Evolutionary conservation across 2,797 vertebrate species (phyloP).

Genomic region (Falco concolor): DNA sequence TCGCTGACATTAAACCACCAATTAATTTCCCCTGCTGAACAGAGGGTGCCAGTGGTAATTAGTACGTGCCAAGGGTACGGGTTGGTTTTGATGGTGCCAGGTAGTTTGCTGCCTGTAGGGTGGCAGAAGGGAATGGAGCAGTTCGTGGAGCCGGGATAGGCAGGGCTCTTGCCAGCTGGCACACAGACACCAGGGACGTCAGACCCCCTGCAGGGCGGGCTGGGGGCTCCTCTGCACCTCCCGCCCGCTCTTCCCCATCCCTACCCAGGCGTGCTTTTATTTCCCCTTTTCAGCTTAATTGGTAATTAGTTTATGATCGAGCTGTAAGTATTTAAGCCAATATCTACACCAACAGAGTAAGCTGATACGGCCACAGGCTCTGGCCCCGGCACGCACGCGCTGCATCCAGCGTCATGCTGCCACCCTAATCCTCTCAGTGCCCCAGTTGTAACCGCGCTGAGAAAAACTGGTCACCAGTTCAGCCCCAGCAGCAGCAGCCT

Average conservation of each 20-base stretch:
- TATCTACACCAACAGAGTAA: neutral
- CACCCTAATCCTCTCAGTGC: neutral
- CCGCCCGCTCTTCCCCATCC: fast-evolving
- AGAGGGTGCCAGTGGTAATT: neutral
- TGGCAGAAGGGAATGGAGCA: neutral
- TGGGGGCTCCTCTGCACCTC: neutral
- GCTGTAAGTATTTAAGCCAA: conserved; percentile 51
- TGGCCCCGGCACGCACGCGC: neutral
- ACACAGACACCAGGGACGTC: fast-evolving
- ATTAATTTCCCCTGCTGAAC: neutral
- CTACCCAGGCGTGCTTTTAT: neutral
- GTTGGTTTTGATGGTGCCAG: neutral
- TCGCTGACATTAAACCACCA: neutral
- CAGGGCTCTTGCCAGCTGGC: neutral
- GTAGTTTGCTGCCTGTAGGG: neutral
- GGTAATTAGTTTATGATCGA: conserved; percentile 16
- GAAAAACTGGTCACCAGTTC: neutral
- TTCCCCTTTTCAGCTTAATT: conserved; percentile 24
- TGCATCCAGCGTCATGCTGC: neutral
- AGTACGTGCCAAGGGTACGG: fast-evolving
- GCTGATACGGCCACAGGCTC: neutral
- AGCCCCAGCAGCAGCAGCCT: neutral
- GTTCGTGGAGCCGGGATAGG: neutral
- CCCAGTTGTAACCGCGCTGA: neutral
- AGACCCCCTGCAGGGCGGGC: neutral